phyloP scores from a whole-genome alignment of 2,113 vertebrate species.

The Neogale vison region DNA sequence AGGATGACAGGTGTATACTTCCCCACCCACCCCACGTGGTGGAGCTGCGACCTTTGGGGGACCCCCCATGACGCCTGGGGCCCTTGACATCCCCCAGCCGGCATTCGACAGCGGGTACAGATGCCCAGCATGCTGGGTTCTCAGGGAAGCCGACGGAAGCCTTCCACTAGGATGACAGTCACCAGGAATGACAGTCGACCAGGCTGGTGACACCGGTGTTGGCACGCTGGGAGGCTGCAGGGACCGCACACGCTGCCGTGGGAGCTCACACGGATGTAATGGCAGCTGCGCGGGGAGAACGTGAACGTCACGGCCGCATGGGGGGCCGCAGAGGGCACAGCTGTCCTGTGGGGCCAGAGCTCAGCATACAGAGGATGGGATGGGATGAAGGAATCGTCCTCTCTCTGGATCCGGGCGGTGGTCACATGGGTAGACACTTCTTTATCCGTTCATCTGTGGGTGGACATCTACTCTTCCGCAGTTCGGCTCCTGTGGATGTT shows the following conservation, averaged over 20 bases:
- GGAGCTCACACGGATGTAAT: neutral
- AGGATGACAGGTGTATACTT: neutral
- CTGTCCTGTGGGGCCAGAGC: neutral
- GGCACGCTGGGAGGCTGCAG: neutral
- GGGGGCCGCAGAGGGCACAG: neutral
- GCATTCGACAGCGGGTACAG: neutral
- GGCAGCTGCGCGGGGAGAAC: neutral
- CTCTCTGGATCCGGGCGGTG: too few relatives aligned
- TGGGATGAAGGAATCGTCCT: neutral
- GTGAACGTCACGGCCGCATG: neutral
- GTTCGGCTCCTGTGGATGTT: too few relatives aligned
- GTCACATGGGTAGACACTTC: neutral
- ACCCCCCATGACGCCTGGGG: neutral
- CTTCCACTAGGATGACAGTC: neutral
- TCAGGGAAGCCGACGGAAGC: neutral
- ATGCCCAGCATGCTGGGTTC: neutral
- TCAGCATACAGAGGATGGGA: neutral
- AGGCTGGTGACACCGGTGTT: neutral
- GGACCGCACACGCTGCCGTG: too few relatives aligned
- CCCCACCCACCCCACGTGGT: neutral
- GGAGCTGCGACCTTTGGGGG: neutral
- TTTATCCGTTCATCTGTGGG: too few relatives aligned
- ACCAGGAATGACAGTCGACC: neutral
- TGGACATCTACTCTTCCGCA: too few relatives aligned
- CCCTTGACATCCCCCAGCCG: neutral